These are phyloP conservation scores for Mamestra configurata DNA, from an alignment of 1,140 invertebrate species.

Conservation along the genomic window DNA sequence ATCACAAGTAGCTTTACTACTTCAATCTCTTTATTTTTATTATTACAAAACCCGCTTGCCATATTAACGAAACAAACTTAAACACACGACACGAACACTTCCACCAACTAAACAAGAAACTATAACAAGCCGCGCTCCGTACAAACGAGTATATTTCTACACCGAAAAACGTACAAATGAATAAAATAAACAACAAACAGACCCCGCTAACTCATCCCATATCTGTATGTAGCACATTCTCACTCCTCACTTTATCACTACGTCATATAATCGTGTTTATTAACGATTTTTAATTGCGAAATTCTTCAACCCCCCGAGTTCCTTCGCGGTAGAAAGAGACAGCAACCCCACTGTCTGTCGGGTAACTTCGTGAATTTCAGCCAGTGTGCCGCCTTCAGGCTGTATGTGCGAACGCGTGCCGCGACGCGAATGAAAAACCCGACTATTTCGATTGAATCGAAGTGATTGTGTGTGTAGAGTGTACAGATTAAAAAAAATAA, in stretches of 20 bases:
- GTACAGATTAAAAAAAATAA: constrained; percentile 31
- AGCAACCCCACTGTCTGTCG: constrained; percentile 19
- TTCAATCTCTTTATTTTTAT: background rate
- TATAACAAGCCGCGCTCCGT: background rate
- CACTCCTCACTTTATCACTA: constrained; percentile 35
- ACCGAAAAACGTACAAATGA: background rate
- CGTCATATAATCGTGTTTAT: constrained; percentile 54
- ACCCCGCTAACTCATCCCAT: background rate
- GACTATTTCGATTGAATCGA: constrained; percentile 46
- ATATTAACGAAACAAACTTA: background rate
- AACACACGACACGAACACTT: background rate
- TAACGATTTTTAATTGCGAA: constrained; percentile 58
- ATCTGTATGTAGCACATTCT: constrained; percentile 37
- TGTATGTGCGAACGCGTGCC: constrained; percentile 33
- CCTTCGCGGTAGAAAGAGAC: constrained; percentile 45
- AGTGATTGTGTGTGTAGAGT: constrained; percentile 40
- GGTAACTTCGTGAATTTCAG: constrained; percentile 51
- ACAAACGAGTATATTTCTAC: background rate
- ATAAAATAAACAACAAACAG: background rate
- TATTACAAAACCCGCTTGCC: background rate
- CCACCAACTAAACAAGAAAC: background rate
- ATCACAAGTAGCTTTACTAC: background rate
- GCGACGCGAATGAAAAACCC: constrained; percentile 16
- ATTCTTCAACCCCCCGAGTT: constrained; percentile 51
- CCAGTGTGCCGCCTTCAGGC: constrained; percentile 46